A percentile compares a stretch with the other conserved stretches of the same genome.
These are phyloP conservation scores for Agrypnus murinus DNA, from an alignment of 2,888 invertebrate species.

Conservation along the genomic window DNA sequence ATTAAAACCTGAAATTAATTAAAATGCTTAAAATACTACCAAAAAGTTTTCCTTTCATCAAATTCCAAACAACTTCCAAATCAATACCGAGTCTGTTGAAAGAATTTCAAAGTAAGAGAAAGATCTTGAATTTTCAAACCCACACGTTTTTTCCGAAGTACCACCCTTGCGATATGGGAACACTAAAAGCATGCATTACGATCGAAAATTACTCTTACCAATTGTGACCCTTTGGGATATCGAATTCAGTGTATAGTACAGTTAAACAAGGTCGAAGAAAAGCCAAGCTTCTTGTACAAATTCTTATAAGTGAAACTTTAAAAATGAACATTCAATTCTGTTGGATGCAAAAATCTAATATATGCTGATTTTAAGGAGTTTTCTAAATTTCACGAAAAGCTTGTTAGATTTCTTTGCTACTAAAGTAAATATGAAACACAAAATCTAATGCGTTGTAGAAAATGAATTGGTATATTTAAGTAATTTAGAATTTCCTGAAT, in stretches of 20 bases:
- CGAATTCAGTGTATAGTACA: slow-evolving; percentile 25
- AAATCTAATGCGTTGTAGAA: slow-evolving; percentile 16
- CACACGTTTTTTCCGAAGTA: slow-evolving; percentile 10
- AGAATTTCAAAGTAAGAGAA: no score
- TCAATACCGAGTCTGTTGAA: no score
- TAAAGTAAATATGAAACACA: slow-evolving; percentile 15
- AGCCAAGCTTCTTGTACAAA: no score
- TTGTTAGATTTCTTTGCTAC: slow-evolving; percentile 14
- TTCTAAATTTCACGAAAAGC: not conserved
- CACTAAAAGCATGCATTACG: slow-evolving; percentile 29
- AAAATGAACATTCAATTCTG: no score
- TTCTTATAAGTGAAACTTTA: no score
- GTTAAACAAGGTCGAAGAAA: not conserved
- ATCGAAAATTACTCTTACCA: slow-evolving; percentile 12
- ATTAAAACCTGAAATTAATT: no score
- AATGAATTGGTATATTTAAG: slow-evolving; percentile 9
- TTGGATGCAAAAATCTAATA: no score
- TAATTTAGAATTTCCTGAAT: slow-evolving; percentile 1
- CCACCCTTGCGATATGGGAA: slow-evolving; percentile 5
- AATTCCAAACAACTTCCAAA: no score
- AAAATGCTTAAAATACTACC: no score
- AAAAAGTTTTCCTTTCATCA: no score
- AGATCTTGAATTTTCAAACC: not conserved
- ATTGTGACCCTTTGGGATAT: slow-evolving; percentile 17
- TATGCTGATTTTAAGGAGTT: slow-evolving; percentile 20